Percentiles rank a stretch among this genome's conserved stretches.
phyloP scores from a whole-genome alignment of 2,888 invertebrate genomes.

The Nysson spinosus region DNA sequence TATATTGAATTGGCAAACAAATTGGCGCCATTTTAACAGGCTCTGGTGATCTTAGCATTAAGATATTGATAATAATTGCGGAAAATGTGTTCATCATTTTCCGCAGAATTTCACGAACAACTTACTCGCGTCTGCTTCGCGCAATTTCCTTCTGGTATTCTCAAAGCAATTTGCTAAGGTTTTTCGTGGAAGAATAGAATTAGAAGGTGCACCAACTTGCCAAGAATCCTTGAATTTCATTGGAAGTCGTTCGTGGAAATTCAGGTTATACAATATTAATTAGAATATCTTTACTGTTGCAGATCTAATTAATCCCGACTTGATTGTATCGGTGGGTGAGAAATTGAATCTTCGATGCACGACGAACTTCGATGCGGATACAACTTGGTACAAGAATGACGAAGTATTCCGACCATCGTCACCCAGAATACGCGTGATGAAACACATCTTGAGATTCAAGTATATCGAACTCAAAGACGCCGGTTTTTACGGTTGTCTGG shows the following conservation, averaged over 20 bases:
- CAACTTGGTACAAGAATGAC: slow-evolving; percentile 70
- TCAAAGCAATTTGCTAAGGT: too few relatives aligned
- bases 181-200: slow-evolving; percentile 50
- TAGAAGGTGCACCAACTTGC: slow-evolving; percentile 27
- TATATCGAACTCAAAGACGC: slow-evolving; percentile 63
- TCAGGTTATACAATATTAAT: background rate
- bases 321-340: slow-evolving; percentile 62
- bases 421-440: slow-evolving; percentile 61
- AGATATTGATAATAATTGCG: too few relatives aligned
- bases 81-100: too few relatives aligned
- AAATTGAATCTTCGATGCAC: slow-evolving; percentile 68
- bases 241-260: too few relatives aligned
- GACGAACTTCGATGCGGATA: slow-evolving; percentile 50
- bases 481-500: slow-evolving; percentile 67
- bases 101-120: too few relatives aligned
- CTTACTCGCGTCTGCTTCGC: slow-evolving; percentile 6
- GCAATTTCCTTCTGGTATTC: too few relatives aligned
- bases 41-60: too few relatives aligned
- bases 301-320: slow-evolving; percentile 59
- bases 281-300: background rate
- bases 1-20: too few relatives aligned
- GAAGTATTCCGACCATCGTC: slow-evolving; percentile 47
- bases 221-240: too few relatives aligned
- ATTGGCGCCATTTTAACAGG: too few relatives aligned
- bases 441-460: slow-evolving; percentile 67